These are phyloP conservation scores for Beroe ovata DNA, from an alignment of 37 sponge, comb jelly and placozoan species.

Conservation along the genomic window DNA sequence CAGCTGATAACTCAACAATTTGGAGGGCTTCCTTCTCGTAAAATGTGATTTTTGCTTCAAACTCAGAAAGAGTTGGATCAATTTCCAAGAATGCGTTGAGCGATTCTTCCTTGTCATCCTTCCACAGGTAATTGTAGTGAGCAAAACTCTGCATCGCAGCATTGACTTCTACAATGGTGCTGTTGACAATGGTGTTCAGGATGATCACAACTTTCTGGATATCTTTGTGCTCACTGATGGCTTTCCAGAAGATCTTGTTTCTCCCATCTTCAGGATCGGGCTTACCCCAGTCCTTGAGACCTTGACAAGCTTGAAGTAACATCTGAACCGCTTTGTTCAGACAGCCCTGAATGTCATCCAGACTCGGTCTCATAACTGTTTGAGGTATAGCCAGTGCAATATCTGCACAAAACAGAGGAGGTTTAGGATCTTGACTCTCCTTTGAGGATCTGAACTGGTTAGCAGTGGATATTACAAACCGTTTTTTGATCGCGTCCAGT, in stretches of 20 bases:
- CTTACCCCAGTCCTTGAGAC: slow-evolving; percentile 82
- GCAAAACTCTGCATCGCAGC: slow-evolving; percentile 72
- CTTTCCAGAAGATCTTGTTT: slow-evolving; percentile 46
- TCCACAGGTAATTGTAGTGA: slow-evolving; percentile 84
- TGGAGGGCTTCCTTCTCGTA: slow-evolving; percentile 72
- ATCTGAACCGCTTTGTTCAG: slow-evolving; percentile 76
- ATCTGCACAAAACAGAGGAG: slow-evolving; percentile 78
- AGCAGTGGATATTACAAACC: slow-evolving; percentile 70
- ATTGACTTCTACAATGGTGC: slow-evolving; percentile 75
- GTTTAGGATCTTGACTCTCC: slow-evolving; percentile 69
- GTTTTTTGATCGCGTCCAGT: slow-evolving; percentile 79
- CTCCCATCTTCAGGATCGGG: slow-evolving; percentile 63
- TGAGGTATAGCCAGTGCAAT: slow-evolving; percentile 82
- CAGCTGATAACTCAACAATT: slow-evolving; percentile 70
- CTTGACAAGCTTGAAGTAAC: slow-evolving; percentile 74
- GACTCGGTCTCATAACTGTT: slow-evolving; percentile 82
- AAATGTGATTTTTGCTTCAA: slow-evolving; percentile 72
- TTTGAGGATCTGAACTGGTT: slow-evolving; percentile 67
- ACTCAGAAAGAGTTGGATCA: slow-evolving; percentile 79
- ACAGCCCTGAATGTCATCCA: slow-evolving; percentile 89
- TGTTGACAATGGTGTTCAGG: slow-evolving; percentile 78
- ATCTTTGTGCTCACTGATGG: slow-evolving; percentile 89
- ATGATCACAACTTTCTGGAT: slow-evolving; percentile 76
- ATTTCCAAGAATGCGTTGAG: slow-evolving; percentile 73
- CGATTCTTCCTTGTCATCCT: slow-evolving; percentile 71